Percentiles rank a stretch among this genome's conserved stretches.
These are phyloP conservation scores for Drosophila varians DNA, from an alignment of 1,140 invertebrate species.

Conservation along the genomic window DNA sequence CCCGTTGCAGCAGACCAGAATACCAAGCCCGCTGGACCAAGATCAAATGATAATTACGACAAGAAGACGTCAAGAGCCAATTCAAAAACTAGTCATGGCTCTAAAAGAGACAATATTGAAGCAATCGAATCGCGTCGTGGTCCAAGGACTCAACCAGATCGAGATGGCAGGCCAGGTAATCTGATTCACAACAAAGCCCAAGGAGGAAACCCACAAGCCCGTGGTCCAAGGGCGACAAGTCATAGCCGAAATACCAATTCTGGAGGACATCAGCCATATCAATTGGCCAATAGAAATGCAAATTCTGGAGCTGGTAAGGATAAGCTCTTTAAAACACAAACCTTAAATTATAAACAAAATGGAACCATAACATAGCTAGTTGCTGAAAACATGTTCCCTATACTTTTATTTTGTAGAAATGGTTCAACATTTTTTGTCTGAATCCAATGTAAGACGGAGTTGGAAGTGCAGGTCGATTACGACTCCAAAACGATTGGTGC, in stretches of 20 bases:
- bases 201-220: neutral
- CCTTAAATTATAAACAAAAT: neutral
- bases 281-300: neutral
- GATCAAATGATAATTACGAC: neutral
- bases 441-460: neutral
- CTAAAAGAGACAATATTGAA: no score
- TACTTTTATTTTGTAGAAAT: neutral
- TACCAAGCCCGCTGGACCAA: neutral
- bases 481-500: neutral
- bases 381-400: neutral
- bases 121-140: no score
- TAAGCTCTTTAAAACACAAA: neutral
- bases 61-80: no score
- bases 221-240: neutral
- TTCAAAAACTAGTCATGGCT: neutral
- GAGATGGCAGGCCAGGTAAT: neutral
- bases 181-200: no score
- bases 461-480: neutral
- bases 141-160: no score
- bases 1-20: neutral
- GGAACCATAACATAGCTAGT: neutral
- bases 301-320: conserved; percentile 20
- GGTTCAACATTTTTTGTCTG: neutral
- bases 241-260: neutral
- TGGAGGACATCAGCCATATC: neutral